These are phyloP conservation scores for Lutjanus campechanus DNA, from an alignment of 2,797 vertebrate species.

Conservation along the genomic window DNA sequence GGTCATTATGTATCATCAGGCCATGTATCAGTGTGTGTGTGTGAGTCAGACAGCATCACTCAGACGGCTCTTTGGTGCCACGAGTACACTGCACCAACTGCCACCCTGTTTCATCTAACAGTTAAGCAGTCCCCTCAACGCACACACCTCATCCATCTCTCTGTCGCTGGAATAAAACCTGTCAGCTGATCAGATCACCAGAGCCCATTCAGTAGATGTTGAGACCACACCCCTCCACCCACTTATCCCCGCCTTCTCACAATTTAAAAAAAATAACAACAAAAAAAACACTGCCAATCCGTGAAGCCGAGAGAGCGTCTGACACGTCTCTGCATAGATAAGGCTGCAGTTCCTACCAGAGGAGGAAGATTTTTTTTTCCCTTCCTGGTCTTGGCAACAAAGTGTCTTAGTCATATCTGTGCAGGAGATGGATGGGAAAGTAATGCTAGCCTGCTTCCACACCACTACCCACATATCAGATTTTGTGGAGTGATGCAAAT, in stretches of 20 bases:
- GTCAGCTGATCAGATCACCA: slow-evolving; percentile 50
- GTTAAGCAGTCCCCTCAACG: background rate
- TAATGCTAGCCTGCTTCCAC: background rate
- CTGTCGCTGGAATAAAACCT: slow-evolving; percentile 27
- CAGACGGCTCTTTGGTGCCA: background rate
- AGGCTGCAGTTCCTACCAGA: slow-evolving; percentile 11
- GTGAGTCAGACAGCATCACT: background rate
- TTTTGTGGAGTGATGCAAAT: slow-evolving; percentile 7
- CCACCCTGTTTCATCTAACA: background rate
- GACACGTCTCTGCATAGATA: slow-evolving; percentile 7
- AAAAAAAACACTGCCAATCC: slow-evolving; percentile 29
- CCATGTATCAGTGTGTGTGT: background rate
- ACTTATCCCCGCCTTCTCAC: background rate
- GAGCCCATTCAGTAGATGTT: slow-evolving; percentile 19
- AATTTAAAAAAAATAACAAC: background rate
- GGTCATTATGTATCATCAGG: background rate
- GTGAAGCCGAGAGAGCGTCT: background rate
- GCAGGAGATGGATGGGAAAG: background rate
- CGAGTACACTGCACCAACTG: slow-evolving; percentile 28
- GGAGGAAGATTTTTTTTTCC: slow-evolving; percentile 3
- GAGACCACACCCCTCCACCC: slow-evolving; percentile 9
- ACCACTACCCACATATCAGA: background rate
- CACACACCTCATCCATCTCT: slow-evolving; percentile 23
- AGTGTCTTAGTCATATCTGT: slow-evolving; percentile 35
- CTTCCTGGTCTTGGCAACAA: slow-evolving; percentile 10